Percentiles rank a stretch among this genome's conserved stretches.
phyloP scores from a whole-genome alignment of 2,888 invertebrate species.

The Elaeidobius kamerunicus region DNA sequence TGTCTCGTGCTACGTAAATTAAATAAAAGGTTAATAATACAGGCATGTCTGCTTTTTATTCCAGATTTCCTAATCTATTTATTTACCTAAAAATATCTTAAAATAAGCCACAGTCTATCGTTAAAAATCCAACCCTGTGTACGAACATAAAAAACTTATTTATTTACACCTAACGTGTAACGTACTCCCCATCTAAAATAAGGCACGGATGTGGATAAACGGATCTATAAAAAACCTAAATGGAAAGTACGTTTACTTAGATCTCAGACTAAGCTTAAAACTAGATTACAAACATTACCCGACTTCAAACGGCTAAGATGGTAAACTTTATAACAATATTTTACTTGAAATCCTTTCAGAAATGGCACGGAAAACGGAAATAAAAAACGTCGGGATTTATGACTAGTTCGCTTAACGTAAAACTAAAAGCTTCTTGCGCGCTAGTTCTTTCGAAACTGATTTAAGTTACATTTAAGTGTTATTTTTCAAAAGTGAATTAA shows the following conservation, averaged over 20 bases:
- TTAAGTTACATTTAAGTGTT: conserved; percentile 18
- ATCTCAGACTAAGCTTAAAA: conserved; percentile 14
- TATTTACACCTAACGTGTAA: too few relatives aligned
- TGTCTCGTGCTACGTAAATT: too few relatives aligned
- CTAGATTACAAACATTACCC: conserved; percentile 19
- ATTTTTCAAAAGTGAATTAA: conserved; percentile 21
- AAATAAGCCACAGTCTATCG: too few relatives aligned
- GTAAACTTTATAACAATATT: conserved; percentile 24
- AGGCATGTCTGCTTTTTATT: too few relatives aligned
- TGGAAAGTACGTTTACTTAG: conserved; percentile 13
- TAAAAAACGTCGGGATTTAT: conserved; percentile 15
- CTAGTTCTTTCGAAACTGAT: conserved; percentile 17
- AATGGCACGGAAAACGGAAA: conserved; percentile 11
- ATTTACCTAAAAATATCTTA: too few relatives aligned
- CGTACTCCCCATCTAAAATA: too few relatives aligned
- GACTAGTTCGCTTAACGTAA: conserved; percentile 20
- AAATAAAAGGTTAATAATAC: too few relatives aligned
- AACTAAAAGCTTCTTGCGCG: conserved; percentile 20
- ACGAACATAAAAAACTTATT: too few relatives aligned
- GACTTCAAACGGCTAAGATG: conserved; percentile 19
- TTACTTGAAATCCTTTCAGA: conserved; percentile 16
- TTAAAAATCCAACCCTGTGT: too few relatives aligned
- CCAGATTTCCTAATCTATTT: too few relatives aligned
- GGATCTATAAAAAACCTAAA: conserved; percentile 11
- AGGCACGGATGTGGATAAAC: not conserved